A percentile compares a stretch with the other conserved stretches of the same genome.
phyloP scores from a whole-genome alignment of 2,797 vertebrate species.

The Lithobates sylvaticus region DNA sequence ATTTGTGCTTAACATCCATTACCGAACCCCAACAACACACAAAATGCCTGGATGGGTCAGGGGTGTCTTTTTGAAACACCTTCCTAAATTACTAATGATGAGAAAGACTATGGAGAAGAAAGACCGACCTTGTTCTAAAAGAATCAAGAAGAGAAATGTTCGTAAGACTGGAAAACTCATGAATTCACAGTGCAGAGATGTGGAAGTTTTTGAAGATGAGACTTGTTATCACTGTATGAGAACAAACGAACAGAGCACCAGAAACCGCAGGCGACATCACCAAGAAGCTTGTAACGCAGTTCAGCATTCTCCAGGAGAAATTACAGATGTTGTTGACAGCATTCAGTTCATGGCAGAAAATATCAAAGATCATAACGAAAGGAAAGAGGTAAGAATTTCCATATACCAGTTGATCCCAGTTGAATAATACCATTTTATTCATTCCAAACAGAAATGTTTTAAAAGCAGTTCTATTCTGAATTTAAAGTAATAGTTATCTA shows the following conservation, averaged over 20 bases:
- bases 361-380: slow-evolving; percentile 91
- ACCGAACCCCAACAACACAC: slow-evolving; percentile 91
- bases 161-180: slow-evolving; percentile 72
- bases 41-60: slow-evolving; percentile 94
- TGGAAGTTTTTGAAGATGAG: slow-evolving; percentile 74
- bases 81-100: slow-evolving; percentile 92
- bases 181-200: slow-evolving; percentile 77
- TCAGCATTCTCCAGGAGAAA: slow-evolving; percentile 82
- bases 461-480: too few relatives aligned
- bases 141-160: slow-evolving; percentile 71
- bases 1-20: slow-evolving; percentile 95
- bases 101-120: slow-evolving; percentile 83
- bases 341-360: slow-evolving; percentile 95
- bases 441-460: too few relatives aligned
- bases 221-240: slow-evolving; percentile 79
- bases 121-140: slow-evolving; percentile 64
- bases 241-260: slow-evolving; percentile 70
- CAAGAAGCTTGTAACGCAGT: slow-evolving; percentile 81
- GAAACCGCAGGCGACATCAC: slow-evolving; percentile 75
- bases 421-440: not conserved
- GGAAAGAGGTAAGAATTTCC: slow-evolving; percentile 86
- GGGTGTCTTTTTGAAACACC: slow-evolving; percentile 82
- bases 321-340: slow-evolving; percentile 87
- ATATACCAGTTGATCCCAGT: not conserved
- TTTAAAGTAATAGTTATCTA: too few relatives aligned